Conservation (phyloP, 2,113 vertebrate species). For the Trachemys scripta region DNA sequence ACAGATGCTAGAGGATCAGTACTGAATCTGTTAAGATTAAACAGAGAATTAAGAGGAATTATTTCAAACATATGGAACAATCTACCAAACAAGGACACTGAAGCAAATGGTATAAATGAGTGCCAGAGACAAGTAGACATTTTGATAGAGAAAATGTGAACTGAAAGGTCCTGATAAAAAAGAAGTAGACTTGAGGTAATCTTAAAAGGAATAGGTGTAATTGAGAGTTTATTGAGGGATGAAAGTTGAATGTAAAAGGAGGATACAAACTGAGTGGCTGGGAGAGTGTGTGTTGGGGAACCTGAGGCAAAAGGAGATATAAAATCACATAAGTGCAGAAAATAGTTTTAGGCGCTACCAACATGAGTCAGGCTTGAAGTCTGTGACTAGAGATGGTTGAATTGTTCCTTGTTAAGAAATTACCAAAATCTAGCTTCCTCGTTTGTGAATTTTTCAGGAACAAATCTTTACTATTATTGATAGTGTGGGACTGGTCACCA, state of each 20-base stretch:
- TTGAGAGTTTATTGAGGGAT: neutral
- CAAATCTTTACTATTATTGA: neutral
- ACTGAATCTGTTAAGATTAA: neutral
- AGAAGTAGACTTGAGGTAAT: neutral
- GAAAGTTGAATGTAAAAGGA: neutral
- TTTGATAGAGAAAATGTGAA: neutral
- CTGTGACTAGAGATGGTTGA: neutral
- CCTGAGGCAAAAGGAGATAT: neutral
- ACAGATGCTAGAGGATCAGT: neutral
- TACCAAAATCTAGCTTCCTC: neutral
- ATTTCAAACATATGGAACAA: neutral
- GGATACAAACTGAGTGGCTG: neutral
- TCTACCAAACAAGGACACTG: neutral
- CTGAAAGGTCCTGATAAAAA: neutral
- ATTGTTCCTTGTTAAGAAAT: neutral
- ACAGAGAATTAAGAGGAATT: neutral
- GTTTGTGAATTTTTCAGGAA: neutral
- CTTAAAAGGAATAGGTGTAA: neutral
- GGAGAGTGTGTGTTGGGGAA: neutral
- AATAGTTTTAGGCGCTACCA: neutral
- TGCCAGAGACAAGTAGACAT: neutral
- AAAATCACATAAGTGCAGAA: neutral
- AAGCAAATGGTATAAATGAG: neutral
- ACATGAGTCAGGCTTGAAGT: neutral
- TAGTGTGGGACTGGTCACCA: neutral